Evolutionary conservation across 2,113 vertebrate genomes (phyloP), one percentile per base, ranked within the genome.

Genomic region (Orycteropus afer): DNA sequence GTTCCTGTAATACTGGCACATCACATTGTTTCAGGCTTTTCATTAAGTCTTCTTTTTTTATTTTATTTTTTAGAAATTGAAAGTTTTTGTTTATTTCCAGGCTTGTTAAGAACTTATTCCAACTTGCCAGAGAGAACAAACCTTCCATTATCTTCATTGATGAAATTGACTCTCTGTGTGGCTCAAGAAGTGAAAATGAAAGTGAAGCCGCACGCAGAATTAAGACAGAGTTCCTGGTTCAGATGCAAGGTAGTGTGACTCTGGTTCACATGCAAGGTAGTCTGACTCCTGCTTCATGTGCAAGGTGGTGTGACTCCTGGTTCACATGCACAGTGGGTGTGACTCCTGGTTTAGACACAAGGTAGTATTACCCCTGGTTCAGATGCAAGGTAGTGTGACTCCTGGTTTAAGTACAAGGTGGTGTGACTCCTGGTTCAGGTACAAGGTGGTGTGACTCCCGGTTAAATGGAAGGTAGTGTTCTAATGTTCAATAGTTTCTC

Each of bases 91-190:
- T 93, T 95, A 93, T 94, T 95, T 97, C 57, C 96, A 99, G 99
- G 96, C 98, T 99, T 97, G 99, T 99, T 95, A 99, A 99, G 98
- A 99, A 99, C 97, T 98, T 99, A 95, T 99, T 99, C 97, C 99
- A 98, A 73, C 99, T 99, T 89, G 99, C 99, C 65, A 98, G 99
- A 97, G 99, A 99, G 93, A 99, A 99, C 98, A 99, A 99, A 93
- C 99, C 99, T 87, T 99, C 99, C 25, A 99, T 99, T 97, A 99
- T 99, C 96, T 99, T 99, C 97, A 99, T 99, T 80, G 99, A 99
- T 98, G 99, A 99, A 97, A 99, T 99, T 20, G 99, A 99, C 97
- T 99, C 99, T 13, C 98, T 99, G 17, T 99, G 99, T 0, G 99
- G 99, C 18, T 99, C 99, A 17, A 98, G 99, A 97, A 99, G 99